Evolutionary conservation across 2,888 invertebrate genomes (phyloP).

Genomic region (Gerris lacustris): DNA sequence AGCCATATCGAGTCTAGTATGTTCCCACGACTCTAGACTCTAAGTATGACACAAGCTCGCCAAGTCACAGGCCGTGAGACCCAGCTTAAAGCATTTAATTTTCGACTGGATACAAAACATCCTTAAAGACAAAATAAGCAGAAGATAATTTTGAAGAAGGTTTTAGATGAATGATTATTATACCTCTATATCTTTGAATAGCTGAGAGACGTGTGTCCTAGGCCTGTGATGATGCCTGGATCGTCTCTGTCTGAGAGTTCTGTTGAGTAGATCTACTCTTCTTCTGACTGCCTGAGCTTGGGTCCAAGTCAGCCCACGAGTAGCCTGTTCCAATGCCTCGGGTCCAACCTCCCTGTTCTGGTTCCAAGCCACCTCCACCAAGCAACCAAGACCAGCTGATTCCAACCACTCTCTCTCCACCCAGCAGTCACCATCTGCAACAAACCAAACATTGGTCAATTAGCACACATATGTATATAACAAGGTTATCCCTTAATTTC

Average conservation of each 20-base stretch:
- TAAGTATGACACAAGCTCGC: too few species aligned
- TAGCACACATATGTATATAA: too few species aligned
- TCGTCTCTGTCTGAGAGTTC: conserved; percentile 54
- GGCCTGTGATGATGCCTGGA: conserved; percentile 42
- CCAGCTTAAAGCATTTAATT: too few species aligned
- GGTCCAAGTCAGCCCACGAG: conserved; percentile 45
- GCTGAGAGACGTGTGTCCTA: conserved; percentile 67
- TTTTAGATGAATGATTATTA: too few species aligned
- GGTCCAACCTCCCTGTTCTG: conserved; percentile 55
- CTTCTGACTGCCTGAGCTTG: conserved; percentile 67
- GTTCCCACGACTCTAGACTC: too few species aligned
- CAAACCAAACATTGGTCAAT: background rate
- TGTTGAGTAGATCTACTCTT: conserved; percentile 61
- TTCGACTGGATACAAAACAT: too few species aligned
- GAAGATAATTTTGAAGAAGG: too few species aligned
- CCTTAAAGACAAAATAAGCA: too few species aligned
- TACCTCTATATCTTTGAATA: conserved; percentile 71
- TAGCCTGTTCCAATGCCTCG: conserved; percentile 49
- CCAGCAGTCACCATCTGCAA: conserved; percentile 43
- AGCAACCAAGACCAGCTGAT: conserved; percentile 56
- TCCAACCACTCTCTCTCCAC: conserved; percentile 64
- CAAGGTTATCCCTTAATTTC: too few species aligned
- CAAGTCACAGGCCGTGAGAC: too few species aligned
- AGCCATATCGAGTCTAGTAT: too few species aligned
- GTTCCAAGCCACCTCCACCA: conserved; percentile 53